Evolutionary conservation across 2,888 invertebrate species (phyloP), one percentile per base, ranked within the genome.

Genomic region (Stictocephala bisonia): DNA sequence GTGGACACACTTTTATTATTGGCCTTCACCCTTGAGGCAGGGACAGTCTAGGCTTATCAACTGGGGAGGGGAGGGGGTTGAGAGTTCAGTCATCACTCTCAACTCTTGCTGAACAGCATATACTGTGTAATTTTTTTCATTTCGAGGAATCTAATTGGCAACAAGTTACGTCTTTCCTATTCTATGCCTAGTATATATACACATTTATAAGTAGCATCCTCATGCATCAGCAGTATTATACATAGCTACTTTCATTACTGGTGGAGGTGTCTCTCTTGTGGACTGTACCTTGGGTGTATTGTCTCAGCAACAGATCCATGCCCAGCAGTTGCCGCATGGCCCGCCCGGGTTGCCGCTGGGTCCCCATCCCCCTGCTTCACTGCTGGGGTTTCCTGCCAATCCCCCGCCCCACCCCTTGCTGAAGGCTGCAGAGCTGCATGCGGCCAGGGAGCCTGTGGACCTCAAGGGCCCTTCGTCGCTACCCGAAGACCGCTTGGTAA

Each of bases 301-400:
- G 48, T 81, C 84, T 67, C 87, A 94, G 94, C 94, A 94, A 90
- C 95, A 95, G 87, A 93, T 95, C 86, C 95, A 95, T 85, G 94
- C 93, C 79, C 93, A 93, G 82, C 94, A 93, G 83, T 88, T 93
- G 79, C 87, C 89, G 56, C 91, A 91, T 77, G 88, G 86, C n/a
- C 84, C 88, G 80, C 86, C 84, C 76, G 85, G 85, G 78, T 88
- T 85, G 81, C 86, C 73, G 81, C 84, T 79, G 83, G 85, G 74
- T 82, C 85, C 75, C 7, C 78, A 75, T 69, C 77, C 78, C n/a
- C 85, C 77, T 22, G 78, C 74, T 64, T 85, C 84, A 58, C 84
- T 85, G 77, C 84, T 85, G 79, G 85, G 84, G 68, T 84, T 85
- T 77, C 83, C 84, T 18, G 70, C 73, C 24, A 75, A 77, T 4